Base-by-base conservation (phyloP, 2,113 vertebrate species). In the Nipponia nippon region DNA sequence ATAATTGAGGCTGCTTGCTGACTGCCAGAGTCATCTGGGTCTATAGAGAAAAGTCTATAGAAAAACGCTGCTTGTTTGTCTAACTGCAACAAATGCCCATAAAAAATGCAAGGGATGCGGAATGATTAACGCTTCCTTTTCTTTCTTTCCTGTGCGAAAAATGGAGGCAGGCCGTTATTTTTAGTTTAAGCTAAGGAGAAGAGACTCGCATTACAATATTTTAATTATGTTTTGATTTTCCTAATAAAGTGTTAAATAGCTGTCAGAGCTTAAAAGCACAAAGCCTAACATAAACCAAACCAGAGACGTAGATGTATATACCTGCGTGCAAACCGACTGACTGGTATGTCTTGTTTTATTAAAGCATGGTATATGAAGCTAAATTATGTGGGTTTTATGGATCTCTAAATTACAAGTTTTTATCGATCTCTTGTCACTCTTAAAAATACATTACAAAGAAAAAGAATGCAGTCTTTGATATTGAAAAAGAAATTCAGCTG, bases 341-440 rank as follows among this genome's bases (percentile, higher is more conserved):
- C 70, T 66, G 56, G 66, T 50, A 38, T 71, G 61, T 83, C 91
- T 87, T 85, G 10, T 95, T 94, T 96, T 88, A 88, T 97, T 92
- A 89, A 77, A 90, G 49, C 53, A 36, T 25, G 75, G 78, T 93
- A 85, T 93, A 70, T 70, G 93, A 89, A 91, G n/a, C 53, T 94
- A 85, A 93, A 69, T 87, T 85, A 89, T 93, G 66, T 91, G 84
- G 23, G 65, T 3, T 93, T 95, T 94, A 94, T 89, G 47, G 93
- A 85, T 93, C 81, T 49, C 77, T 90, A 88, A 96, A 94, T 95
- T 93, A 92, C 69, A 87, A n/a, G 58, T 38, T 96, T 95, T 96
- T 97, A 97, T 97, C 0, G 82, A 95, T 95, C 95, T 93, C 94
- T 87, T 62, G 63, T 86, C 87, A 83, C 78, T 91, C 75, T 85